Conservation (phyloP, 2,888 invertebrate species). For the Oxytorus armatus region DNA sequence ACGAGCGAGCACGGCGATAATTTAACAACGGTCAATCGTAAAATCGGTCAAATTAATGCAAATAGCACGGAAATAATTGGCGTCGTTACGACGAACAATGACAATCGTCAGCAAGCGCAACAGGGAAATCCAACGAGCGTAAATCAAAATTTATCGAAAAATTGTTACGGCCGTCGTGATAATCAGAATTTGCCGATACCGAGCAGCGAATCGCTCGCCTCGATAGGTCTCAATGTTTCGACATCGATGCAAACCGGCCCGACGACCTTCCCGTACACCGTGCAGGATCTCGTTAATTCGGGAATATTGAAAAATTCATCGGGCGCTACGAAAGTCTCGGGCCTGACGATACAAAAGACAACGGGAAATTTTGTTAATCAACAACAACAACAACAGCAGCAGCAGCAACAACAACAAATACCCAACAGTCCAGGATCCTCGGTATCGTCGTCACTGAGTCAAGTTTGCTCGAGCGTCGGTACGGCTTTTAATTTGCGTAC, state of each 20-base stretch:
- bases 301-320: conserved; percentile 71
- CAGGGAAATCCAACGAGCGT: conserved; percentile 29
- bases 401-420: conserved; percentile 62
- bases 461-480: conserved; percentile 64
- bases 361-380: conserved; percentile 53
- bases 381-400: conserved; percentile 59
- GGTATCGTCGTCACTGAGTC: conserved; percentile 55
- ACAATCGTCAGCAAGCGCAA: conserved; percentile 32
- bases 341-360: conserved; percentile 65
- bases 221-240: conserved; percentile 75
- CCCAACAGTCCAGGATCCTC: conserved; percentile 59
- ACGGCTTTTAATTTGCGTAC: conserved; percentile 75
- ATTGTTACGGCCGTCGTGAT: conserved; percentile 55
- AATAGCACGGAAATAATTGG: conserved; percentile 10
- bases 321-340: conserved; percentile 66
- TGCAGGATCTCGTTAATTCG: conserved; percentile 75
- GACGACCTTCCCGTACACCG: conserved; percentile 73
- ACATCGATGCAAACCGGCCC: conserved; percentile 71
- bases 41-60: background rate
- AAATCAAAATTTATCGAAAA: conserved; percentile 61
- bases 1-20: conserved; percentile 18
- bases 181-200: conserved; percentile 57
- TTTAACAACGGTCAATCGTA: conserved; percentile 13
- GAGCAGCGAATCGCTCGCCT: conserved; percentile 71
- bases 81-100: background rate